A percentile compares a stretch with the other conserved stretches of the same genome.
These are phyloP conservation scores for Mormyrus iriodes DNA, from an alignment of 2,113 vertebrate species.

Conservation along the genomic window DNA sequence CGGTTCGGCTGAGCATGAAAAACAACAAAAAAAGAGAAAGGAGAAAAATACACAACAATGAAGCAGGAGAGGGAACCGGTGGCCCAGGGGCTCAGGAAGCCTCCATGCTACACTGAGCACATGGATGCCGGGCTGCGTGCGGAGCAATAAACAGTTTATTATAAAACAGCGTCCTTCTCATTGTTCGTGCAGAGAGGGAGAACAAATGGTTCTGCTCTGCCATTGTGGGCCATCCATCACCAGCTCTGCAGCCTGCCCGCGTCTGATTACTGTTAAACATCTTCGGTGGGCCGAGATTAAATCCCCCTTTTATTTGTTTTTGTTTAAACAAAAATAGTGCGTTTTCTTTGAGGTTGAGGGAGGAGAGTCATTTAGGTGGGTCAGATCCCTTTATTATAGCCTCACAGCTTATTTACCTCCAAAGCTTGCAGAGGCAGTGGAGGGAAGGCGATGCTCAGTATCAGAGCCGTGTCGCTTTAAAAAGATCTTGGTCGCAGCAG, in stretches of 20 bases:
- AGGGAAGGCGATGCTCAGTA: constrained; percentile 18
- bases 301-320: neutral
- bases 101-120: constrained; percentile 31
- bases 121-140: constrained; percentile 17
- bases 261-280: constrained; percentile 45
- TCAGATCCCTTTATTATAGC: constrained; percentile 42
- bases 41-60: constrained; percentile 21
- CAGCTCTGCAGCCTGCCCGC: constrained; percentile 36
- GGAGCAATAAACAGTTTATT: constrained; percentile 36
- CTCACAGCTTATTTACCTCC: constrained; percentile 42
- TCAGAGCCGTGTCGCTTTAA: constrained; percentile 37
- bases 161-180: constrained; percentile 38
- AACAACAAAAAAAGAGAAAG: neutral
- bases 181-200: constrained; percentile 39
- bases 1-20: constrained; percentile 44
- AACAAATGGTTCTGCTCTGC: constrained; percentile 18
- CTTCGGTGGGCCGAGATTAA: constrained; percentile 25
- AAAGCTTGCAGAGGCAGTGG: constrained; percentile 16
- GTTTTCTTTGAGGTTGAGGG: constrained; percentile 33
- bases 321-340: constrained; percentile 9
- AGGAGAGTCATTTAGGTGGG: constrained; percentile 28
- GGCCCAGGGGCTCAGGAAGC: constrained; percentile 28
- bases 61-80: constrained; percentile 26
- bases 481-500: constrained; percentile 37
- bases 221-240: constrained; percentile 38